These are phyloP conservation scores for Vidua macroura DNA, from an alignment of 2,113 vertebrate species.

Conservation along the genomic window DNA sequence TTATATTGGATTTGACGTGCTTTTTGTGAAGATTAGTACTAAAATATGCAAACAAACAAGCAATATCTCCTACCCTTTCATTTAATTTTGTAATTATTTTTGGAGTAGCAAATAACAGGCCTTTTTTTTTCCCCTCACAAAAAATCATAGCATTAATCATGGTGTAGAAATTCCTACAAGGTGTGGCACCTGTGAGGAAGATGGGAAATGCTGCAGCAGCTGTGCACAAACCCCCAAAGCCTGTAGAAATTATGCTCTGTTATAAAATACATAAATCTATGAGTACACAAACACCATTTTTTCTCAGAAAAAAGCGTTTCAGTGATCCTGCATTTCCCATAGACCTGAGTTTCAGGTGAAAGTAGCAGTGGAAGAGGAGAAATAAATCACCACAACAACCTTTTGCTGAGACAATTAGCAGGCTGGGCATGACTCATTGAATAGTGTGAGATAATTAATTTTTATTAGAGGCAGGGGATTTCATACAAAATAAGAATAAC, in stretches of 20 bases:
- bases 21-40: neutral
- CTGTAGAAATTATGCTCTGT: neutral
- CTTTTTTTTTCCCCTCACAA: neutral
- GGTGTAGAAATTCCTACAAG: neutral
- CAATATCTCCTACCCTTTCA: neutral
- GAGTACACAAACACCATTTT: neutral
- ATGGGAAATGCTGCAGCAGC: neutral
- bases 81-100: neutral
- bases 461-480: slow-evolving; percentile 45
- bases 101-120: neutral
- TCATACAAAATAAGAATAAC: neutral
- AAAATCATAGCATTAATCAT: neutral
- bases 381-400: slow-evolving; percentile 48
- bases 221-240: neutral
- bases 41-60: neutral
- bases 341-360: neutral
- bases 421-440: slow-evolving; percentile 37
- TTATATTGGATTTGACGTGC: neutral
- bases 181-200: neutral
- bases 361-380: neutral
- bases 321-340: neutral
- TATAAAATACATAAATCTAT: neutral
- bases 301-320: neutral
- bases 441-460: slow-evolving; percentile 41
- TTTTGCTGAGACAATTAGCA: slow-evolving; percentile 54